Evolutionary conservation across 2,797 vertebrate species (phyloP), one percentile per base, ranked within the genome.

Genomic region (Atherinosoma microstoma): DNA sequence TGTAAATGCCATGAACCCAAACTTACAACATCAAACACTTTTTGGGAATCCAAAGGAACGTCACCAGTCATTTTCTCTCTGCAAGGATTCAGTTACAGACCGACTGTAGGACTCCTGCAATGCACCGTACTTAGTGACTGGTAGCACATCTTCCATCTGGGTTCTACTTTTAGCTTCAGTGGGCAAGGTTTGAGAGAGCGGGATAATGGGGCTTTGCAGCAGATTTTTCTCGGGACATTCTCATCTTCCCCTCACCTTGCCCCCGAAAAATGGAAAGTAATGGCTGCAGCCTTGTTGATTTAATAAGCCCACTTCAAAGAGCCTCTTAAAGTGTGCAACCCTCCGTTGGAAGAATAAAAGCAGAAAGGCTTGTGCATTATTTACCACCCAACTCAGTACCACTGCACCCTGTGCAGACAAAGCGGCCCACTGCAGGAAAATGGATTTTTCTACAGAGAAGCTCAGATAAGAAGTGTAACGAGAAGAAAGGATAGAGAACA

Each of bases 291-390:
- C 73, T 60, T 72, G 67, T 75, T 74, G 70, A 64, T 89, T 91
- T 93, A 93, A 93, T 92, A 91, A 90, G 81, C 84, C 75, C 67
- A 83, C 84, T 90, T 92, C 76, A 83, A 82, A 88, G 76, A 88
- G 64, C 57, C 60, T 85, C 84, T 76, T 75, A 71, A 73, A 78
- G 70, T 35, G 72, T 86, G 79, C 29, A 15, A 79, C 85, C 51
- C 66, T 87, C 73, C 79, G 84, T 82, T 78, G 75, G 78, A 90
- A 73, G 82, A 88, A 88, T 86, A 75, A 84, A 83, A 76, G 64
- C 73, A 85, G 79, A 86, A 93, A 88, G 81, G 73, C 82, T 87
- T 82, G 84, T 95, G 93, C 91, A 95, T 94, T 95, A 96, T 95
- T 95, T 93, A 95, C 90, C 85, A 90, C 72, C 79, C 57, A 74